Evolutionary conservation across 1,140 invertebrate species (phyloP), one percentile per base, ranked within the genome.

Genomic region (Papilio xuthus): DNA sequence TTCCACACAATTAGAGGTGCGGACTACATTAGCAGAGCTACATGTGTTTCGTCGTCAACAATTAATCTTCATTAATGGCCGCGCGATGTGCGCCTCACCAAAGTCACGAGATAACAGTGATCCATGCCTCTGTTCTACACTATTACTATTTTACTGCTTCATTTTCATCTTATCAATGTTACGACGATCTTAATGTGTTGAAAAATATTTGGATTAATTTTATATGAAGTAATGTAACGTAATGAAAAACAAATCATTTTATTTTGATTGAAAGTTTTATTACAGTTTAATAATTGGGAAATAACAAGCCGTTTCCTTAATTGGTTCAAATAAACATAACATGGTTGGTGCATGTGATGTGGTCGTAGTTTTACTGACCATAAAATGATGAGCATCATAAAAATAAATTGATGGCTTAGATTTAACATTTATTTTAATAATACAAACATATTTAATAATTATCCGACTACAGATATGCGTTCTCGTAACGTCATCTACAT

Each of bases 21-120:
- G 13, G 74, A 76, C 74, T 76, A 76, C 74, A 76, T 76, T 63
- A 76, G 12, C 74, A 76, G n/a, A 76, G 53, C 53, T 76, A 76
- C 74, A 76, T 76, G 74, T 76, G 74, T 76, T 76, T 76, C 74
- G 74, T 76, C 53, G 74, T 63, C 74, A 76, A 76, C 74, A 76
- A 76, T 63, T 76, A 76, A 76, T 76, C 74, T 76, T 76, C 74
- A 76, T 76, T 76, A 76, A 76, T 76, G 74, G 53, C 32, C 32
- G 74, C 32, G 74, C 74, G 60, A 76, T 76, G 74, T 76, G 74
- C 73, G 50, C 26, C 53, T 76, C 74, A 53, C 74, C 74, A 32
- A 76, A 76, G 74, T 76, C 74, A 41, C 4, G 32, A 76, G 53
- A 76, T 76, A 76, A 76, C 74, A 28, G 60, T 76, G 74, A 63